Base-by-base conservation (phyloP, 2,113 vertebrate species). In the Sturnus vulgaris region DNA sequence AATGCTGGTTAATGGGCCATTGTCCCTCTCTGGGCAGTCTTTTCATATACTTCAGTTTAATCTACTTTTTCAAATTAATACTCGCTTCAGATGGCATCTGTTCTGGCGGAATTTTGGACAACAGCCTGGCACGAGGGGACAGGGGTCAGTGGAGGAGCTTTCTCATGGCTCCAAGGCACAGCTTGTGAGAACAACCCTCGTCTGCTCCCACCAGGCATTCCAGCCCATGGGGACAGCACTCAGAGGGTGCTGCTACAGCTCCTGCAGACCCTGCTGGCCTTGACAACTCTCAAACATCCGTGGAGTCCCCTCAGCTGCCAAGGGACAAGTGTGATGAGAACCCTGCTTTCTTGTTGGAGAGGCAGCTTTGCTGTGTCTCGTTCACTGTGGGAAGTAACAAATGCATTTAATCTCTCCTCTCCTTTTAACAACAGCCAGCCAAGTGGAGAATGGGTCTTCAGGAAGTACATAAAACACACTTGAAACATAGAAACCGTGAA, bases 71-170 rank as follows among this genome's bases (percentile, higher is more conserved):
- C 52, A 72, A 77, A 80, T 88, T 72, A 92, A 63, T 59, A 8
- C 56, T 80, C 0, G 1, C 50, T 59, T 78, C 84, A 84, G 65
- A 72, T 75, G 80, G 52, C 69, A 75, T 81, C 86, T 78, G 69
- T 33, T 72, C 16, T 30, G 63, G 89, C 80, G 92, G 77, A 44
- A 63, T 92, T 82, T 92, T 87, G 77, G 91, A 35, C 82, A 28
- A 1, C 30, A 75, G 91, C 83, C 91, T 86, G 80, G 60, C 60
- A n/a, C 14, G 20, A 78, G 56, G 40, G 81, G 53, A 18, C 7
- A 11, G 6, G 33, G 84, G 78, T 78, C 73, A 65, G 42, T 28
- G 30, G 64, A 90, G 53, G 66, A 83, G 56, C 44, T 80, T 82
- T 86, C 68, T 49, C 10, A 4, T 5, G 6, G 59, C 39, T 69